Base-by-base conservation (phyloP, 1,140 invertebrate genomes). In the Drosophila teissieri region DNA sequence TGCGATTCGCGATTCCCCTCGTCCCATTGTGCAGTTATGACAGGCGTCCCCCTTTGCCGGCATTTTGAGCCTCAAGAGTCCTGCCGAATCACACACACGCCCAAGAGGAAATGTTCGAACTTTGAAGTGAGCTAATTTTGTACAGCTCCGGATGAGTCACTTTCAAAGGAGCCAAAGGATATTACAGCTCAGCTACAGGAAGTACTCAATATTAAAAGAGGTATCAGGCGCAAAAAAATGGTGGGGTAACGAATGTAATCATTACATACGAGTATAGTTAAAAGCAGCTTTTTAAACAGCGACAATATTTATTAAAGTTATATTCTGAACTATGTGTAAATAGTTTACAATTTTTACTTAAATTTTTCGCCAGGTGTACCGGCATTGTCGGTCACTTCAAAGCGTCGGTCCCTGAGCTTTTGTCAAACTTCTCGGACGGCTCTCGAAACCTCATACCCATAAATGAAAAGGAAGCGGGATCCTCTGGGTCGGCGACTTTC, bases 11-110 rank as follows among this genome's bases (percentile, higher is more conserved):
- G 53, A n/a, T n/a, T n/a, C 36, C 49, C 49, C 49, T 52, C 44
- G 49, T 62, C 51, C 79, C 79, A 82, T 86, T 86, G 83, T 86
- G 83, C 67, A 86, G 83, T 86, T 86, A 86, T 86, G 83, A 86
- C 83, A 86, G 79, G 83, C 79, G 83, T 86, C 83, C 83, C 83
- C 79, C 83, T 31, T 34, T 22, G 12, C 15, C 34, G 54, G 44
- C 44, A 58, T 44, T 63, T 62, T 63, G 14, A 22, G 58, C 58
- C 36, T 36, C 36, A 22, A 49, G 24, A 31, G 14, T 42, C 58
- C 39, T 37, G 8, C 12, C 15, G 10, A 42, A 45, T 45, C 15
- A 31, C 48, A 31, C 24, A 4, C 34, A 69, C 49, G 27, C n/a
- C 53, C 51, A 27, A 24, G 15, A 36, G 15, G 31, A 70, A 70